These are phyloP conservation scores for Oligia latruncula DNA, from an alignment of 2,888 invertebrate genomes.

Conservation along the genomic window DNA sequence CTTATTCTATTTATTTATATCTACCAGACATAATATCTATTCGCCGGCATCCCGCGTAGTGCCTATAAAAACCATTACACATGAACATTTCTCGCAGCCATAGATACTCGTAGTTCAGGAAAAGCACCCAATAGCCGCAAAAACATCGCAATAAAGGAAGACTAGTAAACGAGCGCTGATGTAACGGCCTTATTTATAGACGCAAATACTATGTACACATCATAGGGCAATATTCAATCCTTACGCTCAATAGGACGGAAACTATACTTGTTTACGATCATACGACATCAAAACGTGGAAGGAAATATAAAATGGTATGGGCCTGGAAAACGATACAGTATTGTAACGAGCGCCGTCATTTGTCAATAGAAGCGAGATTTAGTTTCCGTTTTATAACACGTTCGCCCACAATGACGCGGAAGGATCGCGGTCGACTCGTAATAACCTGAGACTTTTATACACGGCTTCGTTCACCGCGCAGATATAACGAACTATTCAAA, in stretches of 20 bases:
- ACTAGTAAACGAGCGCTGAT: conserved; percentile 62
- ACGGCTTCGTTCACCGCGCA: conserved; percentile 68
- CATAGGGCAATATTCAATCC: conserved; percentile 67
- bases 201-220: conserved; percentile 60
- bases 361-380: conserved; percentile 82
- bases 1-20: neutral
- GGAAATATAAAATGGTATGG: conserved; percentile 79
- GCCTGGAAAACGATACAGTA: conserved; percentile 78
- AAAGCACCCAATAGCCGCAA: conserved; percentile 49
- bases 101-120: conserved; percentile 16
- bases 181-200: conserved; percentile 65
- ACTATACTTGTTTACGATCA: conserved; percentile 73
- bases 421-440: conserved; percentile 73
- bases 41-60: neutral
- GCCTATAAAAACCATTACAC: conserved; percentile 22
- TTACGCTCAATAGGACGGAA: conserved; percentile 65
- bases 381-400: conserved; percentile 78
- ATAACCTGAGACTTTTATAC: conserved; percentile 80
- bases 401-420: conserved; percentile 64
- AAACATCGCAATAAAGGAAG: conserved; percentile 58
- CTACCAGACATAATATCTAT: conserved; percentile 5
- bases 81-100: conserved; percentile 23
- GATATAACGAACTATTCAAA: conserved; percentile 85
- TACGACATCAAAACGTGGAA: conserved; percentile 72
- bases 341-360: conserved; percentile 82